phyloP scores from a whole-genome alignment of 2,888 invertebrate species.

The Cephus pygmeus region DNA sequence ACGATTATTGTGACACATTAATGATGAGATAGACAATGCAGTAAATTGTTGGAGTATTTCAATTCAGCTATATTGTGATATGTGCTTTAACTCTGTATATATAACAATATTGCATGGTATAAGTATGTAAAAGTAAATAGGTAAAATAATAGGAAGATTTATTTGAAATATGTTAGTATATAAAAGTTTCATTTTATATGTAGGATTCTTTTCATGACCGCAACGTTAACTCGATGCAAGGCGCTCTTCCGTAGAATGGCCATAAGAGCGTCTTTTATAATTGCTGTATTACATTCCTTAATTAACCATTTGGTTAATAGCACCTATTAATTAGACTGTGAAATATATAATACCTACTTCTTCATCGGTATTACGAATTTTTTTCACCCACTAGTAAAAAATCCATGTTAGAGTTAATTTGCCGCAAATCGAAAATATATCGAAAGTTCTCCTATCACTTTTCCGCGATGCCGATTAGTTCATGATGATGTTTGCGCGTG shows the following conservation, averaged over 20 bases:
- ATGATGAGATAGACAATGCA: neutral
- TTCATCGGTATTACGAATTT: neutral
- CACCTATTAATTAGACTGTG: constrained; percentile 61
- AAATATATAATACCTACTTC: constrained; percentile 34
- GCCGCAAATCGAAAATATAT: no score
- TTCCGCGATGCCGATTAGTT: no score
- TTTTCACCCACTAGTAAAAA: no score
- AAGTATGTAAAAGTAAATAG: constrained; percentile 6
- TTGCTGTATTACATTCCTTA: constrained; percentile 59
- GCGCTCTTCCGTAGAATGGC: constrained; percentile 56
- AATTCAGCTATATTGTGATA: neutral
- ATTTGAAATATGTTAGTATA: neutral
- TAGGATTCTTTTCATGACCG: constrained; percentile 12
- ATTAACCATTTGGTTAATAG: constrained; percentile 61
- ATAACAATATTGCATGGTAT: neutral
- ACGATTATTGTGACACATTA: neutral
- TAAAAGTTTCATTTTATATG: neutral
- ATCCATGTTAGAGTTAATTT: no score
- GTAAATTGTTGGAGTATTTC: neutral
- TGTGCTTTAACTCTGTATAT: neutral
- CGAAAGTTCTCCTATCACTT: no score
- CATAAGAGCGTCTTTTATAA: constrained; percentile 51
- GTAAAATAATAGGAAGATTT: neutral
- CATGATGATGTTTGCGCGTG: no score
- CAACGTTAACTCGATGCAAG: constrained; percentile 22